phyloP scores from a whole-genome alignment of 2,113 vertebrate genomes.

The Cebus imitator region DNA sequence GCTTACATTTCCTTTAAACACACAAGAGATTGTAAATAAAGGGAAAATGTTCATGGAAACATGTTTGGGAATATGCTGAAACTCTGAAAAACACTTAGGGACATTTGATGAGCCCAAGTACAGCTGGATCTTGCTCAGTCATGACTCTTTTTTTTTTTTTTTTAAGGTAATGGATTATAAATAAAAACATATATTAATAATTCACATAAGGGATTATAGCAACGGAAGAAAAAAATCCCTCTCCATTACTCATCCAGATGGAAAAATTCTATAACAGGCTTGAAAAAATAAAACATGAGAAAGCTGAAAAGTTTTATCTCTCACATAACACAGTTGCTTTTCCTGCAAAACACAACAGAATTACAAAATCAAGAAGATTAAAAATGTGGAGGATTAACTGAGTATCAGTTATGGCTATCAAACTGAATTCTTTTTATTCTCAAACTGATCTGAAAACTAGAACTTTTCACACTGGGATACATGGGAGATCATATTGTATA shows the following conservation, averaged over 20 bases:
- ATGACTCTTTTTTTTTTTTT: constrained; percentile 11
- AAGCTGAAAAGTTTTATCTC: constrained; percentile 19
- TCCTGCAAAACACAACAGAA: constrained; percentile 29
- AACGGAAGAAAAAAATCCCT: constrained; percentile 47
- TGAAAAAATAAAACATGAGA: constrained; percentile 53
- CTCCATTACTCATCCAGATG: constrained; percentile 61
- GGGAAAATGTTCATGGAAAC: constrained; percentile 57
- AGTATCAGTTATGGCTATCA: constrained; percentile 2
- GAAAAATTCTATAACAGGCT: constrained; percentile 51
- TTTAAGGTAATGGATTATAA: constrained; percentile 62
- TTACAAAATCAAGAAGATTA: constrained; percentile 53
- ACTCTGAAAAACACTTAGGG: constrained; percentile 59
- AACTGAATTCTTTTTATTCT: not conserved
- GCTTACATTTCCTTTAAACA: constrained; percentile 73
- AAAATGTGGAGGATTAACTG: not conserved
- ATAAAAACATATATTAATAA: constrained; percentile 72
- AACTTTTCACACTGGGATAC: not conserved
- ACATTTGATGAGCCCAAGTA: constrained; percentile 48
- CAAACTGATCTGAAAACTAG: not conserved
- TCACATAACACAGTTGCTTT: constrained; percentile 43
- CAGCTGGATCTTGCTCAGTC: constrained; percentile 72
- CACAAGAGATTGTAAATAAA: constrained; percentile 71
- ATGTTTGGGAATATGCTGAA: constrained; percentile 58
- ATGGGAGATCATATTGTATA: not conserved
- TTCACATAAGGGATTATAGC: constrained; percentile 53